Evolutionary conservation across 2,113 vertebrate genomes (phyloP).

Genomic region (Cyphotilapia sp.): DNA sequence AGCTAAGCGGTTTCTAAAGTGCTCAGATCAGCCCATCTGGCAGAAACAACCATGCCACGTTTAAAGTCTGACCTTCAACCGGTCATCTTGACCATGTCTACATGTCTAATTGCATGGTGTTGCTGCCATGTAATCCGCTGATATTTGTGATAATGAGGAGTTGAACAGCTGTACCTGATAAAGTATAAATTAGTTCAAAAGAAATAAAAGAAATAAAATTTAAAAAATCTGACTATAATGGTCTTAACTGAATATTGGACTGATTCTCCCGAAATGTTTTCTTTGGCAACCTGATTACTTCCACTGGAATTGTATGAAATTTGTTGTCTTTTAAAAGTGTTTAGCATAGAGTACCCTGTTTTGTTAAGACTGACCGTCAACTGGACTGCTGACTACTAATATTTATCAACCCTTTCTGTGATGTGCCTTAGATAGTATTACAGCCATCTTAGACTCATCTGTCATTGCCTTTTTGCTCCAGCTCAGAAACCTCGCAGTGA

Average conservation of each 20-base stretch:
- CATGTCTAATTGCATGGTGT: background rate
- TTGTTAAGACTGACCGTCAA: background rate
- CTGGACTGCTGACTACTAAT: background rate
- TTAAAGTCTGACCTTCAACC: background rate
- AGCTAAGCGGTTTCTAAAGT: background rate
- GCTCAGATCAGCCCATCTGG: background rate
- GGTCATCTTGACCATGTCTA: background rate
- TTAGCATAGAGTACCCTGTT: background rate
- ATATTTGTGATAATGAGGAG: background rate
- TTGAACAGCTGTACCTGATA: background rate
- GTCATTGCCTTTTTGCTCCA: background rate
- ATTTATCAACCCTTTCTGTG: background rate
- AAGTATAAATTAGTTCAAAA: background rate
- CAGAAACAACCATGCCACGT: background rate
- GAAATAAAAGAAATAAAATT: background rate
- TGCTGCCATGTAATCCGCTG: background rate
- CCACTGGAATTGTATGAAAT: background rate
- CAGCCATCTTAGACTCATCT: background rate
- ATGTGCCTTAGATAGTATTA: background rate
- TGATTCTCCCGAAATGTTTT: background rate
- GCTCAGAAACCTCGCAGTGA: background rate
- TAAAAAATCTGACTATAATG: background rate
- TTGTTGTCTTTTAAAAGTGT: background rate
- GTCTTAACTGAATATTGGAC: background rate
- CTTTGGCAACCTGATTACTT: background rate